phyloP scores from a whole-genome alignment of 2,888 invertebrate genomes.

The Phragmatobia fuliginosa region DNA sequence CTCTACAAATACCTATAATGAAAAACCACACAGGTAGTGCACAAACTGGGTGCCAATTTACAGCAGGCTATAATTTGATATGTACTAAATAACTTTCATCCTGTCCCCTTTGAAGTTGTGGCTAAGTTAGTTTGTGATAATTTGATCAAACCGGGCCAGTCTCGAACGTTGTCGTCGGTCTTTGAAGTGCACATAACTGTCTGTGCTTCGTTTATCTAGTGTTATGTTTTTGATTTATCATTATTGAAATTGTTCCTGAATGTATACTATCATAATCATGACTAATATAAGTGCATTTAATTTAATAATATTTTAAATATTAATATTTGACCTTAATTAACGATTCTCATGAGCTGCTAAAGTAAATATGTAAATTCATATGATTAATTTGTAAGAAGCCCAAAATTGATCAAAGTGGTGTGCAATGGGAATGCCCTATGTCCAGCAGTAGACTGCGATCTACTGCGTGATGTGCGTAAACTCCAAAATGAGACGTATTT shows the following conservation, averaged over 20 bases:
- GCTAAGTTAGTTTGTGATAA: conserved; percentile 64
- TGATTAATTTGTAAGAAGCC: too few relatives aligned
- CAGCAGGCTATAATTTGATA: conserved; percentile 56
- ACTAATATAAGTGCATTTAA: conserved; percentile 1
- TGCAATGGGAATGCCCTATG: too few relatives aligned
- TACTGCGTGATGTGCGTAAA: too few relatives aligned
- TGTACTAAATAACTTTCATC: conserved; percentile 55
- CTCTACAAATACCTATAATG: not conserved
- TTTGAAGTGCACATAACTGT: conserved; percentile 50
- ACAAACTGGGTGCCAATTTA: conserved; percentile 40
- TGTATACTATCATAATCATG: not conserved
- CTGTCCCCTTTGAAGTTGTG: conserved; percentile 65
- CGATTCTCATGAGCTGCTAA: too few relatives aligned
- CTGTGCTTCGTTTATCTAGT: not conserved
- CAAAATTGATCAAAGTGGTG: too few relatives aligned
- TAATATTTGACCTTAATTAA: too few relatives aligned
- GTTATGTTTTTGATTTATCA: conserved; percentile 5
- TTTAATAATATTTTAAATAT: not conserved
- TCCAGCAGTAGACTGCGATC: too few relatives aligned
- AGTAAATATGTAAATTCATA: too few relatives aligned
- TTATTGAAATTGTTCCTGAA: not conserved
- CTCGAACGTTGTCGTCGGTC: conserved; percentile 28
- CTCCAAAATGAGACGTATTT: too few relatives aligned
- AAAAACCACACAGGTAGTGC: not conserved
- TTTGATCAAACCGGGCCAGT: conserved; percentile 55